Evolutionary conservation across 2,797 vertebrate genomes (phyloP).

Genomic region (Simalia tracyae): DNA sequence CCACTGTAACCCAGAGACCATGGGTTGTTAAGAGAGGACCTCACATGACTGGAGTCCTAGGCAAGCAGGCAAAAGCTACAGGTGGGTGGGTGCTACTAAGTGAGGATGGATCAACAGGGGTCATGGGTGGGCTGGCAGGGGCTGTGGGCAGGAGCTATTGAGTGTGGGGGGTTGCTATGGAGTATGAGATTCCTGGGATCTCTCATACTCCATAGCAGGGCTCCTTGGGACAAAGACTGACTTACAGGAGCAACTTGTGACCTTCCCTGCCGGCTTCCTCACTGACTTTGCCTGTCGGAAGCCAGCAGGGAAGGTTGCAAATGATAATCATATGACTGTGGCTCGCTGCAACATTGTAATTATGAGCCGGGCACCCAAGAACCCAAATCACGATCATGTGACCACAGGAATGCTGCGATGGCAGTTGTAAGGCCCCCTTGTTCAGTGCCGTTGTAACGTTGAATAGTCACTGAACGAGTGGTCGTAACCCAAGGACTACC

Average conservation of each 20-base stretch:
- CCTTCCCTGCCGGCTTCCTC: not conserved
- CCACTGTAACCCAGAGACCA: too few species aligned
- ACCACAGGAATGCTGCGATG: not conserved
- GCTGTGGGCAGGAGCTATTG: not conserved
- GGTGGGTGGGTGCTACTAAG: not conserved
- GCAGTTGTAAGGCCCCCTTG: not conserved
- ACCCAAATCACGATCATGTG: not conserved
- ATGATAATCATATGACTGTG: not conserved
- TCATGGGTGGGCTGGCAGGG: not conserved
- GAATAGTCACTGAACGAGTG: not conserved
- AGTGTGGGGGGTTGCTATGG: not conserved
- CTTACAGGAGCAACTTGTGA: not conserved
- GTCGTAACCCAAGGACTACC: not conserved
- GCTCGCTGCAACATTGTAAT: not conserved
- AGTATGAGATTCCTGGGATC: not conserved
- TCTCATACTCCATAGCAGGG: too few species aligned
- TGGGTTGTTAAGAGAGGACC: too few species aligned
- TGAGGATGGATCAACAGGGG: not conserved
- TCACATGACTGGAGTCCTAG: too few species aligned
- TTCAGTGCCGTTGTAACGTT: not conserved
- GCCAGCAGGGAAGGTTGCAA: not conserved
- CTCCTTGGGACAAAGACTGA: too few species aligned
- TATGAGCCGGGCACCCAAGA: not conserved
- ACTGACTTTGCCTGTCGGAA: not conserved
- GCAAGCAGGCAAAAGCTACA: too few species aligned